A percentile compares a stretch with the other conserved stretches of the same genome.
phyloP scores from a whole-genome alignment of 2,888 invertebrate species.

The Apamea crenata region DNA sequence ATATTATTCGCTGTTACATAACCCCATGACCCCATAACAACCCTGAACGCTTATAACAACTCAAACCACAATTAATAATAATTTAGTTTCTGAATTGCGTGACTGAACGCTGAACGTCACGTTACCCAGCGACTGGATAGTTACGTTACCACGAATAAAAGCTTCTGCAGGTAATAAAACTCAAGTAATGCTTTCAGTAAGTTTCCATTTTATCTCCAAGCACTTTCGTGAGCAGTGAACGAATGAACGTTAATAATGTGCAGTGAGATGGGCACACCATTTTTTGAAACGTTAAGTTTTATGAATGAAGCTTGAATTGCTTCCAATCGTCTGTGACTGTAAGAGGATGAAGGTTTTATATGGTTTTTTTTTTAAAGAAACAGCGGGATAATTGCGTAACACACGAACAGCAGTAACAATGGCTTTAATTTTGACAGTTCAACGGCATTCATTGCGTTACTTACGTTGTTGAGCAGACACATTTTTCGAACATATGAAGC shows the following conservation, averaged over 20 bases:
- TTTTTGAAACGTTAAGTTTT: constrained; percentile 33
- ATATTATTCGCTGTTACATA: not conserved
- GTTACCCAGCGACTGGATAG: not conserved
- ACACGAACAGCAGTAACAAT: not conserved
- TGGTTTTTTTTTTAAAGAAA: no score
- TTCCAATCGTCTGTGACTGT: not conserved
- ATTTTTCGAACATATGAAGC: not conserved
- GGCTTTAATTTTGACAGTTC: not conserved
- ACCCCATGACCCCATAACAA: not conserved
- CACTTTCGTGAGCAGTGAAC: constrained; percentile 27
- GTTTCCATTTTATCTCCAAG: constrained; percentile 34
- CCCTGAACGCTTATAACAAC: not conserved
- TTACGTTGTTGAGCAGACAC: not conserved
- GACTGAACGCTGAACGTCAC: not conserved
- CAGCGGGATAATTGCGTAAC: not conserved
- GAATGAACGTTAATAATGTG: constrained; percentile 10
- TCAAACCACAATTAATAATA: not conserved
- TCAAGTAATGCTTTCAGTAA: constrained; percentile 23
- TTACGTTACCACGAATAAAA: constrained; percentile 24
- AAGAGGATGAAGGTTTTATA: no score
- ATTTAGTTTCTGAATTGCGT: constrained; percentile 36
- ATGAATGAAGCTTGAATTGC: not conserved
- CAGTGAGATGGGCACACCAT: not conserved
- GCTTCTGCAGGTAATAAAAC: constrained; percentile 37
- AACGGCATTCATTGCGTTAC: not conserved